Conservation (phyloP, 1,140 invertebrate genomes). For the Drosophila arawakana region DNA sequence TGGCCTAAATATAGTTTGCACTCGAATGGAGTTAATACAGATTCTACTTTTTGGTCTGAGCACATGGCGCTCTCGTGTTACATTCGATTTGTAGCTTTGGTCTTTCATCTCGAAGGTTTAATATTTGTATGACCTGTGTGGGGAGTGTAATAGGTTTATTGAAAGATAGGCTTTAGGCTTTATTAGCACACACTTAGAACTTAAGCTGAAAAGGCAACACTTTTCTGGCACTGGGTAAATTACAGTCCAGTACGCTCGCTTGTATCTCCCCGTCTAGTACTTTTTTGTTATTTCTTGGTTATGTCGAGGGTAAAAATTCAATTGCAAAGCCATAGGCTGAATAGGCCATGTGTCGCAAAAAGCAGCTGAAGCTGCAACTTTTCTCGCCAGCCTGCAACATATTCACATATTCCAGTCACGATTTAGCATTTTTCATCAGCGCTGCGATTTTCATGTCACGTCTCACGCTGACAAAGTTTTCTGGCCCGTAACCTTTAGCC, state of each 20-base stretch:
- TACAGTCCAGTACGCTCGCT: too few relatives aligned
- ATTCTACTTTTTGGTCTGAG: slow-evolving; percentile 21
- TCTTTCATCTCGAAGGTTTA: slow-evolving; percentile 3
- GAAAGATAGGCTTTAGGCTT: too few relatives aligned
- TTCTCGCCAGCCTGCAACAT: slow-evolving; percentile 16
- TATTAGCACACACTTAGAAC: too few relatives aligned
- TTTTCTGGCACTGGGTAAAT: too few relatives aligned
- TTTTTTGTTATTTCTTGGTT: background rate
- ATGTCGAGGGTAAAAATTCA: slow-evolving; percentile 25
- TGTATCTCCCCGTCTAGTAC: too few relatives aligned
- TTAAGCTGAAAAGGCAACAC: too few relatives aligned
- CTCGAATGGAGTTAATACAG: slow-evolving; percentile 53
- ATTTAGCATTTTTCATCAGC: slow-evolving; percentile 68
- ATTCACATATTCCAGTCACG: slow-evolving; percentile 55
- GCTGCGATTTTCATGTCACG: slow-evolving; percentile 67
- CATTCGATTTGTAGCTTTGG: slow-evolving; percentile 2
- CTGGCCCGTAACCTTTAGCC: slow-evolving; percentile 46
- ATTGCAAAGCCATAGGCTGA: slow-evolving; percentile 44
- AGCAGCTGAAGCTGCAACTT: slow-evolving; percentile 36
- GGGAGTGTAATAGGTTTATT: too few relatives aligned
- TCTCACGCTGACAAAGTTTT: slow-evolving; percentile 58
- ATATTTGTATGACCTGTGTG: background rate
- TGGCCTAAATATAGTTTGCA: slow-evolving; percentile 62
- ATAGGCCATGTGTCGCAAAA: slow-evolving; percentile 34
- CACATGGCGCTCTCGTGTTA: slow-evolving; percentile 49